A percentile compares a stretch with the other conserved stretches of the same genome.
phyloP scores from a whole-genome alignment of 2,113 vertebrate genomes.

The Mesoclemmys tuberculata region DNA sequence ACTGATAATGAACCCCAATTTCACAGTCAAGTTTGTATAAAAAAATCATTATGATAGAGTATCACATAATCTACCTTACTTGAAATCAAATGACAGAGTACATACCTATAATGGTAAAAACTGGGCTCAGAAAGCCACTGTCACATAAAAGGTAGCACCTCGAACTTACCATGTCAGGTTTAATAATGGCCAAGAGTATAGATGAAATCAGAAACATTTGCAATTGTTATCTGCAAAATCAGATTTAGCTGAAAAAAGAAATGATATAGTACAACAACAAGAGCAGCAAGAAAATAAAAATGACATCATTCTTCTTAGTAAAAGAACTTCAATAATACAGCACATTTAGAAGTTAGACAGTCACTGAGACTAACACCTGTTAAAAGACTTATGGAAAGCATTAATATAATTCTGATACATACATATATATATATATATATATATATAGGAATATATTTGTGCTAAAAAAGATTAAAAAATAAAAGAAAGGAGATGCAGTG shows the following conservation, averaged over 20 bases:
- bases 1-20: not conserved
- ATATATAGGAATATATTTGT: too few species aligned
- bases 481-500: too few species aligned
- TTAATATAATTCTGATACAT: too few species aligned
- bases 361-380: not conserved
- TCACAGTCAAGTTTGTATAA: not conserved
- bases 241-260: not conserved
- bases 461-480: too few species aligned
- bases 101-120: not conserved
- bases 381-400: not conserved
- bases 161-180: not conserved
- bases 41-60: not conserved
- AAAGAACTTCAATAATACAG: not conserved
- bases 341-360: not conserved
- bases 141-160: not conserved
- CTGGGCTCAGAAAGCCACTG: not conserved
- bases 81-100: not conserved
- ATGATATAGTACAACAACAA: not conserved
- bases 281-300: not conserved
- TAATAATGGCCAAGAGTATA: not conserved
- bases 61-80: too few species aligned
- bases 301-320: not conserved
- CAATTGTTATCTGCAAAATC: not conserved
- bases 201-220: not conserved
- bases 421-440: too few species aligned